Evolutionary conservation across 2,888 invertebrate genomes (phyloP).

Genomic region (Oligia fasciuncula): DNA sequence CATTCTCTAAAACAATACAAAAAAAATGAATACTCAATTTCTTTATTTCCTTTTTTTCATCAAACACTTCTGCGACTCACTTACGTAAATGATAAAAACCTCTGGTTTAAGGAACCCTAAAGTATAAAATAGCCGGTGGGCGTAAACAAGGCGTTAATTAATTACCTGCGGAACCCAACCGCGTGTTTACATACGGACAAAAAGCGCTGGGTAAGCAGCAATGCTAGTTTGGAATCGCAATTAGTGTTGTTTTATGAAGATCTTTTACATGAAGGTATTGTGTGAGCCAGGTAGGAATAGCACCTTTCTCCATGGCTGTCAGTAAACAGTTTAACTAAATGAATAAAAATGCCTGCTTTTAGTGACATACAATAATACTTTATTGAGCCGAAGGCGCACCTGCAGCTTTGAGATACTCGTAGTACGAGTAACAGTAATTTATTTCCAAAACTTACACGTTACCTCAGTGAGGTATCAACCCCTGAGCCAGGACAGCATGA

Average conservation of each 20-base stretch:
- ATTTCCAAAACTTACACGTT: too few relatives aligned
- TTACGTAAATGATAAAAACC: conserved; percentile 58
- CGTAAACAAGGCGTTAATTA: conserved; percentile 68
- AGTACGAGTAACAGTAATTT: too few relatives aligned
- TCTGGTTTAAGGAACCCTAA: conserved; percentile 57
- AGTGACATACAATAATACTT: background rate
- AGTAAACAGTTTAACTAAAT: background rate
- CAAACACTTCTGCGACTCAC: conserved; percentile 29
- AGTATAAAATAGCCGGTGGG: conserved; percentile 65
- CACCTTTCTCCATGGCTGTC: background rate
- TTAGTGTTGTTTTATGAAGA: conserved; percentile 37
- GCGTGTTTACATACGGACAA: conserved; percentile 67
- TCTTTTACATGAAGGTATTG: conserved; percentile 9
- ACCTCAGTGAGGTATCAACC: too few relatives aligned
- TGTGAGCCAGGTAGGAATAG: background rate
- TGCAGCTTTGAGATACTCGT: too few relatives aligned
- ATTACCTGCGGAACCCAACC: conserved; percentile 65
- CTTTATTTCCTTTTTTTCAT: conserved; percentile 10
- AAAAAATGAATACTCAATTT: conserved; percentile 31
- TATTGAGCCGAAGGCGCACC: background rate
- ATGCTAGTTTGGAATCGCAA: conserved; percentile 46
- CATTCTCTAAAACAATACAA: conserved; percentile 9
- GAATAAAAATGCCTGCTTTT: background rate
- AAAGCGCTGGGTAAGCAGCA: conserved; percentile 52
- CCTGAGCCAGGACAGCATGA: too few relatives aligned